Conservation (phyloP, 2,797 vertebrate species). For the Halcyon leucocephala region DNA sequence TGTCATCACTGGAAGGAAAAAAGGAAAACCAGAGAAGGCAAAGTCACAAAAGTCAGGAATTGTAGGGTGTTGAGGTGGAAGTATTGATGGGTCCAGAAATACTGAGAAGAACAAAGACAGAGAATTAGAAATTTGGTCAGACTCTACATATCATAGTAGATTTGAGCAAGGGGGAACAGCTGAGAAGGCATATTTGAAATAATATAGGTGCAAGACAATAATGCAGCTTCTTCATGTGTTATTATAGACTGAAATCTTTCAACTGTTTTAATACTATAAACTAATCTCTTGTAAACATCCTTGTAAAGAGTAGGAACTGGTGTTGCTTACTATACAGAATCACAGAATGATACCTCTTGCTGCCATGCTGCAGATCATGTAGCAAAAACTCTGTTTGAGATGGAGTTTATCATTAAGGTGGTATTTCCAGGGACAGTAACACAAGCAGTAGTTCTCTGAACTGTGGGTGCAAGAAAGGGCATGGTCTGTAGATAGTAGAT, state of each 20-base stretch:
- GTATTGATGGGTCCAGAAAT: neutral
- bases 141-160: neutral
- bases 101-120: neutral
- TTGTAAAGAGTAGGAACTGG: neutral
- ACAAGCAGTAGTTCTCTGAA: neutral
- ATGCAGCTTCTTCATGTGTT: neutral
- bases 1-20: fast-evolving
- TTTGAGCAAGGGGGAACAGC: neutral
- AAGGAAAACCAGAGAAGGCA: neutral
- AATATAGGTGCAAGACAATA: neutral
- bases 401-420: neutral
- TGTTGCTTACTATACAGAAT: neutral
- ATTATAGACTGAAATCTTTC: neutral
- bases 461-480: neutral
- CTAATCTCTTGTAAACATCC: neutral
- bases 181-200: neutral
- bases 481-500: neutral
- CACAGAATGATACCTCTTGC: neutral
- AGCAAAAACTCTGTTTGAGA: neutral
- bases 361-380: neutral
- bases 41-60: neutral
- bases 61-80: neutral
- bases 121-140: neutral
- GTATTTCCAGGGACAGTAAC: neutral
- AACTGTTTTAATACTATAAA: neutral